phyloP scores from a whole-genome alignment of 2,797 vertebrate genomes.

The Phyllotis vaccarum region DNA sequence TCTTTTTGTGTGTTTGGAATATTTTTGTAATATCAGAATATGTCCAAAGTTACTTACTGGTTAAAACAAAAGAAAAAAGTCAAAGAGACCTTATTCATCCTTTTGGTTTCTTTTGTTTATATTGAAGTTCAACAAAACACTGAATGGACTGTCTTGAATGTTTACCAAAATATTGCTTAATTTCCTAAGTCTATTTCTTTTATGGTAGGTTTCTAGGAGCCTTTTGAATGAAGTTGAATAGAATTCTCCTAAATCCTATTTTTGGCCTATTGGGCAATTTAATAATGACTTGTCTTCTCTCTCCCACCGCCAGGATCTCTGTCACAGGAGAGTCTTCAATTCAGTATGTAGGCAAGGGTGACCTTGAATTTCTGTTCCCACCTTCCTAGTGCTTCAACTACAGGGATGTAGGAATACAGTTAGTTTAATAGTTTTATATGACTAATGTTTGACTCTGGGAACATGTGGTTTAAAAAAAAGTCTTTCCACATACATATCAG shows the following conservation, averaged over 20 bases:
- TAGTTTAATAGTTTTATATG: slow-evolving; percentile 8
- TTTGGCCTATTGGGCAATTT: background rate
- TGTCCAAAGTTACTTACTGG: background rate
- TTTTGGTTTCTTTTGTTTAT: slow-evolving; percentile 13
- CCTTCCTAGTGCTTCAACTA: background rate
- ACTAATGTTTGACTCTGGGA: slow-evolving; percentile 25
- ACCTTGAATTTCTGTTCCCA: background rate
- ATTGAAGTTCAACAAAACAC: background rate
- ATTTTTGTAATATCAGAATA: background rate
- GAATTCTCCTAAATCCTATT: background rate
- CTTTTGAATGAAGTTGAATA: background rate
- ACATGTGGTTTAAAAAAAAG: background rate
- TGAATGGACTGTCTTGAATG: background rate
- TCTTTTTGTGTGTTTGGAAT: background rate
- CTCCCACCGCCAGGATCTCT: background rate
- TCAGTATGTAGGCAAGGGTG: background rate
- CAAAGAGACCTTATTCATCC: background rate
- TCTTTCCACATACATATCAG: accelerated
- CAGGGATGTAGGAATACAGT: background rate
- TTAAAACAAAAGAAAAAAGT: slow-evolving; percentile 27
- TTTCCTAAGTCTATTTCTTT: slow-evolving; percentile 1
- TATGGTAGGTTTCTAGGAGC: background rate
- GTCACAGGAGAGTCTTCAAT: background rate
- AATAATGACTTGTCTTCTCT: background rate
- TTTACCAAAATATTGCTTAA: background rate